Base-by-base conservation (phyloP, 2,113 vertebrate genomes). In the Rutilus rutilus region DNA sequence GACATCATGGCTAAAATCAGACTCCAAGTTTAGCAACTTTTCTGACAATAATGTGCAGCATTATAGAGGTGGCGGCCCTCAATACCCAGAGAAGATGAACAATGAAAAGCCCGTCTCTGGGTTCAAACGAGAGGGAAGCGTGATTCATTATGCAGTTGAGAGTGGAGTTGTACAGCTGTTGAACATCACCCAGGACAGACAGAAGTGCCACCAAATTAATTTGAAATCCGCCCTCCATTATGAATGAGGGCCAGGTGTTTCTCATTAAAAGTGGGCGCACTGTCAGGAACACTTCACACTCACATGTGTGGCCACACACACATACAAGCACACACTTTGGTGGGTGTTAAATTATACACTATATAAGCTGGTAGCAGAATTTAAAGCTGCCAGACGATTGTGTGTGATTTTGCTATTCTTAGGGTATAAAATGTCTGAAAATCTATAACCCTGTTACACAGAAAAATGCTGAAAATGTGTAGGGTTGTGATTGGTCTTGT, bases 241-340 rank as follows among this genome's bases (percentile, higher is more conserved):
- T 95, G 90, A 92, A 95, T 93, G 93, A 94, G 89, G 92, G 87
- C 92, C 94, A 95, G 92, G 93, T 94, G 94, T 83, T 89, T 90
- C 92, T 95, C 91, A 92, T 95, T 94, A 94, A 93, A 93, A 89
- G 87, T 84, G 84, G 87, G 92, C 84, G 77, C 71, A 64, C 86
- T 86, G 71, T 89, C 80, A 89, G 65, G 69, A 77, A 83, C 87
- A 83, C 78, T 71, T 88, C 67, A 82, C 30, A n/a, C 78, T 52
- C 73, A 79, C 79, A 39, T 76, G 15, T 83, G 77, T 52, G 27
- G 59, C 27, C 47, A 50, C 47, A 50, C 47, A 14, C 47, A 50
- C 47, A 50, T 4, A 50, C 12, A 50, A 10, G 3, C 11, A 64
- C 78, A 54, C 60, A 77, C 33, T 71, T 47, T 74, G 33, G 69